Conservation (phyloP, 2,888 invertebrate genomes). For the Macrosiphum euphorbiae region DNA sequence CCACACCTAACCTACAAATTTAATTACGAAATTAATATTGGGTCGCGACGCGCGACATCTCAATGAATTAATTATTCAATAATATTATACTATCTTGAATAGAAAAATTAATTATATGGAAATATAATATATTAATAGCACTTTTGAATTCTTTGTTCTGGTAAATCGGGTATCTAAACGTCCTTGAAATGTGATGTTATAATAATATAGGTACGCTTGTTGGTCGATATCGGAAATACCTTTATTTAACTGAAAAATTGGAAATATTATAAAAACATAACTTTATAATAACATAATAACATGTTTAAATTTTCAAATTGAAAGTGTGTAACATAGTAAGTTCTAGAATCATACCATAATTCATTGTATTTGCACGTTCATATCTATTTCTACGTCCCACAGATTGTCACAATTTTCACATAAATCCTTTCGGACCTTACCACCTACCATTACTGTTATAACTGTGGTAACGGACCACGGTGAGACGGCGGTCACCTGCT, state of each 20-base stretch:
- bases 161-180: neutral
- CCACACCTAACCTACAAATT: neutral
- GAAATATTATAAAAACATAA: neutral
- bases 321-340: neutral
- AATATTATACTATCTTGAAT: neutral
- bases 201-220: neutral
- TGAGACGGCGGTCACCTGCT: slow-evolving; percentile 27
- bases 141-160: slow-evolving; percentile 33
- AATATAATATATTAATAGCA: neutral
- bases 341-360: neutral
- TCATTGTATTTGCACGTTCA: neutral
- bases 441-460: slow-evolving; percentile 9
- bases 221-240: neutral
- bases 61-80: neutral
- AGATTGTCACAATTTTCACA: slow-evolving; percentile 37
- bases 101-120: neutral
- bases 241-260: neutral
- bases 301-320: neutral
- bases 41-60: too few relatives aligned
- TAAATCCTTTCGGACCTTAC: slow-evolving; percentile 37
- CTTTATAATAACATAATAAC: neutral
- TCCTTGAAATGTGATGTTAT: slow-evolving; percentile 5
- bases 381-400: neutral
- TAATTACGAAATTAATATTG: neutral
- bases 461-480: neutral